These are phyloP conservation scores for Heliconius hermathena DNA, from an alignment of 1,140 invertebrate genomes.

Conservation along the genomic window DNA sequence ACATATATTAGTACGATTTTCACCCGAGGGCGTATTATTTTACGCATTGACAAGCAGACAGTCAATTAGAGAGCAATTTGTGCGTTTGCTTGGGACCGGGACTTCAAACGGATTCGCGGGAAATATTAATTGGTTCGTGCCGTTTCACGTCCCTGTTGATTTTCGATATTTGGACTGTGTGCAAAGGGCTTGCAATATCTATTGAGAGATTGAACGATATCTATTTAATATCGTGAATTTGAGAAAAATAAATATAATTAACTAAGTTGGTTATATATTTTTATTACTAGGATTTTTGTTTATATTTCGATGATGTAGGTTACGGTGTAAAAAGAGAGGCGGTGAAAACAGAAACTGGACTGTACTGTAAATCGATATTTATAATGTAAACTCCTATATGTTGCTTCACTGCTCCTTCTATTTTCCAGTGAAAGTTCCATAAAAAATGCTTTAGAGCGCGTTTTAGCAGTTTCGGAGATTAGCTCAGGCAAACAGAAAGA, in stretches of 20 bases:
- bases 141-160: constrained; percentile 23
- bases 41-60: constrained; percentile 58
- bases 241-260: constrained; percentile 1
- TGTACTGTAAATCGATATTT: too few species aligned
- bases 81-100: constrained; percentile 42
- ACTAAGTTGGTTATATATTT: neutral
- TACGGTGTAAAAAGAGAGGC: too few species aligned
- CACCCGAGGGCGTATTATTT: constrained; percentile 47
- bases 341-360: too few species aligned
- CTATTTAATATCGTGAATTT: neutral
- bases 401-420: too few species aligned
- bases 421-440: too few species aligned
- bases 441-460: too few species aligned
- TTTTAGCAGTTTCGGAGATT: too few species aligned
- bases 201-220: neutral
- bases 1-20: constrained; percentile 3
- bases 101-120: constrained; percentile 46
- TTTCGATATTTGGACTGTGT: constrained; percentile 23
- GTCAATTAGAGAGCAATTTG: constrained; percentile 55
- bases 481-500: too few species aligned
- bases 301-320: too few species aligned
- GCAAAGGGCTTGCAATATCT: neutral
- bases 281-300: too few species aligned
- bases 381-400: too few species aligned
- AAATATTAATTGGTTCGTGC: constrained; percentile 44